phyloP scores from a whole-genome alignment of 2,888 invertebrate genomes.

The Ormyrus labotus region DNA sequence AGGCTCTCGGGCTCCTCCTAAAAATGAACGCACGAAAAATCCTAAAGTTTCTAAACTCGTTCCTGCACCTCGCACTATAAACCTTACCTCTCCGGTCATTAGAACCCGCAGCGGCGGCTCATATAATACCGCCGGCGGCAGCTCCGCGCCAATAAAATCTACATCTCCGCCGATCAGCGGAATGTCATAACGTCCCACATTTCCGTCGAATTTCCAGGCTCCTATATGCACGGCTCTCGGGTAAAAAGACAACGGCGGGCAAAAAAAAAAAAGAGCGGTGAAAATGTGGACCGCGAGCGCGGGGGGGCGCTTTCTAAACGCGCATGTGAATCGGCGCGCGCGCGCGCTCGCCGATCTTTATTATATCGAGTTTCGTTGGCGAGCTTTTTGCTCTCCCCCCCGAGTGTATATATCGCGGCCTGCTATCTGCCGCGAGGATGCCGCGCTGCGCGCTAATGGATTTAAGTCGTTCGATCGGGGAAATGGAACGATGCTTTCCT shows the following conservation, averaged over 20 bases:
- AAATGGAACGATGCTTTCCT: slow-evolving; percentile 47
- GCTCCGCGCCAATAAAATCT: too few relatives aligned
- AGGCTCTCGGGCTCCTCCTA: too few relatives aligned
- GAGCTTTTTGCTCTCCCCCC: slow-evolving; percentile 16
- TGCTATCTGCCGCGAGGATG: slow-evolving; percentile 27
- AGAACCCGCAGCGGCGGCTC: too few relatives aligned
- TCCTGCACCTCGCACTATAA: too few relatives aligned
- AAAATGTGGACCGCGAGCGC: slow-evolving; percentile 5
- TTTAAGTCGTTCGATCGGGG: slow-evolving; percentile 48
- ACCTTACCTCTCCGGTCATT: too few relatives aligned
- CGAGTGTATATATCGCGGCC: slow-evolving; percentile 9
- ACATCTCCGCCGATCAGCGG: too few relatives aligned
- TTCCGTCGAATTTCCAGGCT: too few relatives aligned
- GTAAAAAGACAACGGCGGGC: background rate
- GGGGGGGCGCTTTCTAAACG: slow-evolving; percentile 45
- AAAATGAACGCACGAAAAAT: too few relatives aligned
- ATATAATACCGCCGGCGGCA: too few relatives aligned
- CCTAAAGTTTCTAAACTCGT: too few relatives aligned
- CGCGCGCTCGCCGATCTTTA: slow-evolving; percentile 44
- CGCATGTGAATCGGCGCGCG: slow-evolving; percentile 9
- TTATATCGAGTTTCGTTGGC: slow-evolving; percentile 37
- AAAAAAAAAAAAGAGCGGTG: background rate
- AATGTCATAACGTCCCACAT: too few relatives aligned
- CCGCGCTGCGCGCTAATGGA: slow-evolving; percentile 43
- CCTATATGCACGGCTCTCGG: too few relatives aligned